Evolutionary conservation across 2,113 vertebrate species (phyloP), one percentile per base, ranked within the genome.

Genomic region (Amphilophus citrinellus): DNA sequence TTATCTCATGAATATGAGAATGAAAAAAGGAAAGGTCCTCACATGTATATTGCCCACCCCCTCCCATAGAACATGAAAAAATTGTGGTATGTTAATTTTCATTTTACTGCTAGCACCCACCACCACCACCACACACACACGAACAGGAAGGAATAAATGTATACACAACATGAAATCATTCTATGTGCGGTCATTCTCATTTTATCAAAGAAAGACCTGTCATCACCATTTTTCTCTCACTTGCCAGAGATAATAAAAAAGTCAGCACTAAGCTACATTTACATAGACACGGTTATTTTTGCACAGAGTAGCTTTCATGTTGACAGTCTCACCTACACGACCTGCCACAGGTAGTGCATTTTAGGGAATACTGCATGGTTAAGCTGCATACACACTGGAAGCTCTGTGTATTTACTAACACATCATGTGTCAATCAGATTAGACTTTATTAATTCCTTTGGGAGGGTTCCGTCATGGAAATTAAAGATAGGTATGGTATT

Each of bases 211-310:
- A 77, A 80, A 85, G 57, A 84, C 24, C 7, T 2, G 58, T 77
- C 10, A 3, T 68, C 83, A 76, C 79, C 18, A 5, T 81, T 47
- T 66, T 82, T 59, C 61, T 58, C 73, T 90, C 75, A 84, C 76
- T 81, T 90, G 83, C 80, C 92, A 81, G 85, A 95, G 93, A 93
- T 93, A 91, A 82, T 90, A 81, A 35, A 10, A 91, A 15, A 77
- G 76, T 92, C 90, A 84, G 87, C 92, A 95, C 80, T 95, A 95
- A 93, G 93, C 94, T 97, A 96, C 96, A 95, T 97, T 95, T 96
- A 94, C 92, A 88, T 92, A 91, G 88, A 76, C 60, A 44, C 76
- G 84, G 91, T 79, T 80, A 65, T 93, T 92, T 93, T 93, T 94
- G 78, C 88, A 94, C 89, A 90, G 79, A 91, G 86, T 91, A 82